Percentiles rank a stretch among this genome's conserved stretches.
phyloP scores from a whole-genome alignment of 2,113 vertebrate genomes.

The Ivindomyrus marchei region DNA sequence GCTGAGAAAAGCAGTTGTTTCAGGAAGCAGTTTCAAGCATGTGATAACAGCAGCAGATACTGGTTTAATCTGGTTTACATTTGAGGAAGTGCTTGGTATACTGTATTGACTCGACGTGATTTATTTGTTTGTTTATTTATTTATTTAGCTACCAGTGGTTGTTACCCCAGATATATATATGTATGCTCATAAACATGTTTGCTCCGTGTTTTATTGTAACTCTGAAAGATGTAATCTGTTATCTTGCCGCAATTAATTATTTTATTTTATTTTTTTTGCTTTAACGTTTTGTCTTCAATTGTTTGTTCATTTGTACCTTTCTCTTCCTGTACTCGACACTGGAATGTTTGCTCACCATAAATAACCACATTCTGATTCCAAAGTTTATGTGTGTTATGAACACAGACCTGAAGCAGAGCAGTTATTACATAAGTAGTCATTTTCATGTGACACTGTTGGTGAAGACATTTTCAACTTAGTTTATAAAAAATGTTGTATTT shows the following conservation, averaged over 20 bases:
- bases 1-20: background rate
- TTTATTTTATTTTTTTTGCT: background rate
- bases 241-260: background rate
- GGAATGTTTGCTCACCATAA: background rate
- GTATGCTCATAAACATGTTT: background rate
- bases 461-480: background rate
- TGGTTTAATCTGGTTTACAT: constrained; percentile 3
- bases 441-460: background rate
- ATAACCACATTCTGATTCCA: background rate
- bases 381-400: background rate
- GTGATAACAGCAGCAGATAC: background rate
- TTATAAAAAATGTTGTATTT: background rate
- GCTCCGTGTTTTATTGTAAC: background rate
- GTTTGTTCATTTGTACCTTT: background rate
- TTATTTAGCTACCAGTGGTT: background rate
- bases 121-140: background rate
- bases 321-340: background rate
- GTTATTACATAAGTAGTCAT: background rate
- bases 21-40: background rate
- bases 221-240: background rate
- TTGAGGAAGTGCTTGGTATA: background rate
- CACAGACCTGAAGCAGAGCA: background rate
- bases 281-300: background rate
- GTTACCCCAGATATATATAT: background rate
- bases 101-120: background rate